Percentiles rank a stretch among this genome's conserved stretches.
These are phyloP conservation scores for Gortyna flavago DNA, from an alignment of 2,888 invertebrate species.

Conservation along the genomic window DNA sequence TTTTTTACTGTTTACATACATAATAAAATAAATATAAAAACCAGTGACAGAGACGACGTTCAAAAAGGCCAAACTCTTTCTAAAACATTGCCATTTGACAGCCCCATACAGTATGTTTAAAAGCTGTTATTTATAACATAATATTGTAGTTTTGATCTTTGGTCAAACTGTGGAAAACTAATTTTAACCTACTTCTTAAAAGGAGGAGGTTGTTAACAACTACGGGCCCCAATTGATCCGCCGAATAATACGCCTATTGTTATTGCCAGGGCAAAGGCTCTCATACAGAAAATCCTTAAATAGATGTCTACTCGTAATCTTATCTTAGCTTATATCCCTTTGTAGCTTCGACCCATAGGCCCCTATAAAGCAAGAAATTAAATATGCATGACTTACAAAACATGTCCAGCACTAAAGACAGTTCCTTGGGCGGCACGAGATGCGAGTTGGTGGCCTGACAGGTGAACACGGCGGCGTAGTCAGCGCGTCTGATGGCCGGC, in stretches of 20 bases:
- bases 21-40: not conserved
- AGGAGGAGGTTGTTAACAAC: not conserved
- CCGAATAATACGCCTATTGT: not conserved
- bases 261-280: not conserved
- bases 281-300: too few relatives aligned
- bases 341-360: not conserved
- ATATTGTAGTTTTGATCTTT: not conserved
- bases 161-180: not conserved
- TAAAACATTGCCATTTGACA: not conserved
- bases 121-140: not conserved
- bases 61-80: not conserved
- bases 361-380: not conserved
- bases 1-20: too few relatives aligned
- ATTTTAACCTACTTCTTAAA: not conserved
- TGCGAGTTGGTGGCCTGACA: constrained; percentile 96
- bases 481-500: constrained; percentile 93
- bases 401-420: constrained; percentile 94
- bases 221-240: not conserved
- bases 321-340: too few relatives aligned
- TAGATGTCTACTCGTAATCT: too few relatives aligned
- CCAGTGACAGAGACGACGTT: not conserved
- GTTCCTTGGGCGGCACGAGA: constrained; percentile 94
- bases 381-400: constrained; percentile 91
- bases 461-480: constrained; percentile 96
- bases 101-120: not conserved